A percentile compares a stretch with the other conserved stretches of the same genome.
Conservation (phyloP, 2,113 vertebrate species). For the Protobothrops mucrosquamatus region DNA sequence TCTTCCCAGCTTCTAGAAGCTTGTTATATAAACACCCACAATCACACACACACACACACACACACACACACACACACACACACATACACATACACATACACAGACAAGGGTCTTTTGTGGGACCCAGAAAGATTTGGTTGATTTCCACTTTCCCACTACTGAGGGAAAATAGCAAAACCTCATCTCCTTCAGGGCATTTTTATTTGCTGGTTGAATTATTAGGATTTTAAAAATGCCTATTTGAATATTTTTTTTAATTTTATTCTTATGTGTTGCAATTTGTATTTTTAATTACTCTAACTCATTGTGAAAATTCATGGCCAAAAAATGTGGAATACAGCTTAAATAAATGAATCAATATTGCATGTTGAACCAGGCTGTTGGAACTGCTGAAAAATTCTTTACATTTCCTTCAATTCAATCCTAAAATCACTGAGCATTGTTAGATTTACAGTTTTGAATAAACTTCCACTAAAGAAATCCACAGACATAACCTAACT, state of each 20-base stretch:
- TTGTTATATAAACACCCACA: background rate
- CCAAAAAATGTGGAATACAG: background rate
- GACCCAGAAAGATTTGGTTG: background rate
- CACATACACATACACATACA: too few species aligned
- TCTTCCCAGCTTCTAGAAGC: background rate
- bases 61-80: too few species aligned
- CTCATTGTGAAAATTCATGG: background rate
- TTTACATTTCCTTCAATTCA: background rate
- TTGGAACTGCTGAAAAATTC: background rate
- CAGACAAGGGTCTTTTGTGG: background rate
- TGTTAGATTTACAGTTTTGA: background rate
- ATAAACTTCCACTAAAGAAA: background rate
- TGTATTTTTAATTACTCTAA: background rate
- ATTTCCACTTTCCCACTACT: background rate
- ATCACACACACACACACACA: too few species aligned
- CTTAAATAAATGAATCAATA: background rate
- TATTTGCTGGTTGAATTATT: background rate
- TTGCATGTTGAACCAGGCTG: background rate
- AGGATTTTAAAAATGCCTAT: background rate
- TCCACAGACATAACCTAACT: background rate
- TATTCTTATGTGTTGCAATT: background rate
- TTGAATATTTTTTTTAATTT: background rate
- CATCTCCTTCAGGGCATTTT: background rate
- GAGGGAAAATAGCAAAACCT: background rate
- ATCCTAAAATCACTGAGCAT: background rate